Conservation (phyloP, 1,140 invertebrate genomes). For the Trachymyrmex cornetzi region DNA sequence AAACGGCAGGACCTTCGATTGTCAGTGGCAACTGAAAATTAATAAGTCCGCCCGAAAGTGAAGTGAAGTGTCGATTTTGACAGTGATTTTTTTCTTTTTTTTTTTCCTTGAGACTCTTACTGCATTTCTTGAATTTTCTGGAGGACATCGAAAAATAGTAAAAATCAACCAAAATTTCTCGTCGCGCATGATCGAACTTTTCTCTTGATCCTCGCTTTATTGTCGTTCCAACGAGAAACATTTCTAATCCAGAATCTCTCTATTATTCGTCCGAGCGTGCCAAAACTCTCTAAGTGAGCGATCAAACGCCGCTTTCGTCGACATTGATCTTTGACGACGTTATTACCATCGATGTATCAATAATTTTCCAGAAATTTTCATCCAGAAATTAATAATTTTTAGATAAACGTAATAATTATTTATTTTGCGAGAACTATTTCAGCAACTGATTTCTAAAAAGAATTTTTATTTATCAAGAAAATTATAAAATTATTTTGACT, state of each 20-base stretch:
- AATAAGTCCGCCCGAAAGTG: conserved; percentile 18
- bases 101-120: not conserved
- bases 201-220: not conserved
- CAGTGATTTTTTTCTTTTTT: conserved; percentile 45
- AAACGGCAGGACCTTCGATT: not conserved
- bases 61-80: conserved; percentile 68
- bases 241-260: conserved; percentile 52
- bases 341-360: not conserved
- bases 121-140: not conserved
- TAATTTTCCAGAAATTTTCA: not conserved
- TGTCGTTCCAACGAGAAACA: conserved; percentile 21
- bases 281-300: conserved; percentile 47
- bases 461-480: not conserved
- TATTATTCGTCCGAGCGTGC: conserved; percentile 50
- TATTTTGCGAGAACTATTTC: not conserved
- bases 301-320: conserved; percentile 26
- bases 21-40: not conserved
- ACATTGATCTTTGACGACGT: conserved; percentile 1
- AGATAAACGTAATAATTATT: not conserved
- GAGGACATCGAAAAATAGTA: conserved; percentile 72
- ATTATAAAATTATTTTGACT: not conserved
- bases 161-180: conserved; percentile 68
- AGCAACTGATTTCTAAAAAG: not conserved
- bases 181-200: conserved; percentile 20
- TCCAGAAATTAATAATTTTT: not conserved